These are phyloP conservation scores for Patella caerulea DNA, from an alignment of 2,888 invertebrate genomes.

Conservation along the genomic window DNA sequence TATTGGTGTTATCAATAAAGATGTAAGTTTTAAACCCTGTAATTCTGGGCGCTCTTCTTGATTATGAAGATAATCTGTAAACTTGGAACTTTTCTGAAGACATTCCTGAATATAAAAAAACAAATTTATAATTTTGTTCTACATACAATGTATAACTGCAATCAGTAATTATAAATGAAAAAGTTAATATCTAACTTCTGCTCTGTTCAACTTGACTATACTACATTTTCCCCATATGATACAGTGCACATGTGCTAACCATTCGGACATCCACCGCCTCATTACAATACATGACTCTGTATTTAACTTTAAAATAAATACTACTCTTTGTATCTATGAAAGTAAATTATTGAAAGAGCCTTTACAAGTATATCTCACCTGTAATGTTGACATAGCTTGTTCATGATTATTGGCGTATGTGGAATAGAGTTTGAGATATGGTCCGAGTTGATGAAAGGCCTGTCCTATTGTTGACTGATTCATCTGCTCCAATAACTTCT, in stretches of 20 bases:
- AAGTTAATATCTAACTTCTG: too few relatives aligned
- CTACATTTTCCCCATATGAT: too few relatives aligned
- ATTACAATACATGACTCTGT: too few relatives aligned
- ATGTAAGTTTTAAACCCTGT: slow-evolving; percentile 78
- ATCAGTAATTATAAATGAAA: too few relatives aligned
- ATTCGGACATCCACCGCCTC: too few relatives aligned
- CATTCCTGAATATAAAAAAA: slow-evolving; percentile 57
- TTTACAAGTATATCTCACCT: slow-evolving; percentile 72
- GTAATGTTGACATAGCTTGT: slow-evolving; percentile 77
- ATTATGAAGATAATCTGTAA: slow-evolving; percentile 58
- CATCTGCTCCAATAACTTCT: slow-evolving; percentile 68
- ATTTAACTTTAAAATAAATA: too few relatives aligned
- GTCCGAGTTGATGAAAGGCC: slow-evolving; percentile 81
- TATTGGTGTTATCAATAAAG: slow-evolving; percentile 83
- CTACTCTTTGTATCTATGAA: too few relatives aligned
- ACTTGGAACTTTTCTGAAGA: slow-evolving; percentile 63
- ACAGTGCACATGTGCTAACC: too few relatives aligned
- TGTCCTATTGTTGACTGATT: slow-evolving; percentile 76
- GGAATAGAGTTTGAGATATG: slow-evolving; percentile 84
- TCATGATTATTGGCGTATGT: slow-evolving; percentile 84
- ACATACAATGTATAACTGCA: too few relatives aligned
- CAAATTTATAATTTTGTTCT: too few relatives aligned
- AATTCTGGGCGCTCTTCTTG: slow-evolving; percentile 83
- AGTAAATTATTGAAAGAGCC: too few relatives aligned
- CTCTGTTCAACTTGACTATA: too few relatives aligned